Evolutionary conservation across 2,797 vertebrate species (phyloP), one percentile per base, ranked within the genome.

Genomic region (Channa striata): DNA sequence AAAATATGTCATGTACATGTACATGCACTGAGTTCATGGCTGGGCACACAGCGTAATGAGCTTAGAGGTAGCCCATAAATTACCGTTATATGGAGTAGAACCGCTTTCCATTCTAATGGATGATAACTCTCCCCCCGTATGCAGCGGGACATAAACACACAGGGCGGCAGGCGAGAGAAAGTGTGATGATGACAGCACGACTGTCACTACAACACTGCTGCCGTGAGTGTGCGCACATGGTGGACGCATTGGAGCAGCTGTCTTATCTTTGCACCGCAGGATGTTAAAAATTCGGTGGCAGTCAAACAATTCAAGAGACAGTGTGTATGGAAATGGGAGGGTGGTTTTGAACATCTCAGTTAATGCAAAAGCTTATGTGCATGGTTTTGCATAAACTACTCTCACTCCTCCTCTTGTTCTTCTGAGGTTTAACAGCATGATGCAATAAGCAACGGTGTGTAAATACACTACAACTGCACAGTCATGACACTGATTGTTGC

Each of bases 211-310:
- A 58, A 37, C 51, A 14, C 67, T 57, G 50, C 63, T 64, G 72
- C 48, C 58, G 10, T 33, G 53, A 53, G 68, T 42, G 52, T 40
- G 60, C 43, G 69, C 54, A 39, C 46, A 30, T 44, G 60, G 40
- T 49, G 58, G 64, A 30, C 39, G 56, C 56, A 46, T 21, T 30
- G 19, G 63, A 61, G 71, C 51, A 50, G 72, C 42, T 47, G 56
- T 63, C 79, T 84, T 87, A 84, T 86, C 82, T 83, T 77, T 65
- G 40, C 57, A 68, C 68, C 0, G 4, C 72, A 77, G 68, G 66
- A 68, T 72, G 60, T 58, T 65, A 6, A 62, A 13, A 68, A 46
- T 53, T 20, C 44, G 48, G 58, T 40, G 20, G 33, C 48, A 72
- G 47, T 74, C 53, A 64, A 59, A 73, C 63, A 74, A 74, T 67